Percentiles rank a stretch among this genome's conserved stretches.
These are phyloP conservation scores for Thelaira solivaga DNA, from an alignment of 2,888 invertebrate genomes.

Conservation along the genomic window DNA sequence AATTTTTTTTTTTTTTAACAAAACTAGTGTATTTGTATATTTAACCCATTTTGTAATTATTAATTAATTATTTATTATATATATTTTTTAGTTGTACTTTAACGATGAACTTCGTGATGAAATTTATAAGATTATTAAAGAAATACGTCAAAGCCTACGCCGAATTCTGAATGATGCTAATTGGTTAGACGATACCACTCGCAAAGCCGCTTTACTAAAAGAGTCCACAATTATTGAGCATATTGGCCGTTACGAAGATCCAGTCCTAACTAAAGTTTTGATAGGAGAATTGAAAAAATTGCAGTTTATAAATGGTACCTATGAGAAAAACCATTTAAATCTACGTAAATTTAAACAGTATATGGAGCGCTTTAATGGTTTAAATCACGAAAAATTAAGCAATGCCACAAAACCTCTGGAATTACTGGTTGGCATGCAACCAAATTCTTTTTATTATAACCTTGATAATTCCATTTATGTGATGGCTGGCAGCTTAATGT, in stretches of 20 bases:
- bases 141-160: constrained; percentile 68
- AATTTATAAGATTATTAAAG: constrained; percentile 66
- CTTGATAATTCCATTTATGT: constrained; percentile 74
- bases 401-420: constrained; percentile 68
- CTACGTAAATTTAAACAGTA: constrained; percentile 64
- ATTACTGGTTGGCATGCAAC: constrained; percentile 69
- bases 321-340: constrained; percentile 67
- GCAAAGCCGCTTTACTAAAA: constrained; percentile 69
- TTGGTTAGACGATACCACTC: constrained; percentile 72
- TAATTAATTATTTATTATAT: neutral
- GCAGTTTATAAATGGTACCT: constrained; percentile 65
- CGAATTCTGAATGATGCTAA: constrained; percentile 67
- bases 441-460: constrained; percentile 73
- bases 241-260: constrained; percentile 68
- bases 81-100: constrained; percentile 67
- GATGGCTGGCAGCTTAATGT: constrained; percentile 72
- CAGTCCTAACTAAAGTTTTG: constrained; percentile 63
- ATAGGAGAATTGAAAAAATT: constrained; percentile 67
- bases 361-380: constrained; percentile 67
- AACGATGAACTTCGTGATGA: constrained; percentile 66
- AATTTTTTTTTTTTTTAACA: no score
- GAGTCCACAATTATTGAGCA: constrained; percentile 66
- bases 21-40: no score
- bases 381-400: constrained; percentile 63
- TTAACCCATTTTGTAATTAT: no score